These are phyloP conservation scores for Campylomormyrus numenius DNA, from an alignment of 2,113 vertebrate genomes.

Conservation along the genomic window DNA sequence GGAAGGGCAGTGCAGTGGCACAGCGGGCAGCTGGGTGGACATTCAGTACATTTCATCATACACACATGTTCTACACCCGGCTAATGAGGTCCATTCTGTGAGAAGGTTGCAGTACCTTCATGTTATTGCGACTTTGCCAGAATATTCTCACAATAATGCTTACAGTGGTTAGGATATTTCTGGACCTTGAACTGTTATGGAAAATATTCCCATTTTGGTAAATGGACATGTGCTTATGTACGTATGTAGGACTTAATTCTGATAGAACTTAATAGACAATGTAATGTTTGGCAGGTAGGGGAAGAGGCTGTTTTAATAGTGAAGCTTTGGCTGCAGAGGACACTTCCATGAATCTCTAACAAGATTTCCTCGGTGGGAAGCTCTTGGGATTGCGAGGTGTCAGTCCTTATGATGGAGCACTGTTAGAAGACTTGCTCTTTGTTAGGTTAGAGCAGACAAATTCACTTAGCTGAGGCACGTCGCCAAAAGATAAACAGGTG, in stretches of 20 bases:
- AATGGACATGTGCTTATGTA: background rate
- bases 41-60: background rate
- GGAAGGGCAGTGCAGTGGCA: background rate
- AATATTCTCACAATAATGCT: background rate
- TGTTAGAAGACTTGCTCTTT: background rate
- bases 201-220: background rate
- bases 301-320: background rate
- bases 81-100: background rate
- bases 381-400: background rate
- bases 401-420: background rate
- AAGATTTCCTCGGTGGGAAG: background rate
- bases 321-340: background rate
- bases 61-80: background rate
- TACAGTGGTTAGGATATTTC: background rate
- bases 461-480: background rate
- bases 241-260: background rate
- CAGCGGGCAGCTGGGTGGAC: background rate
- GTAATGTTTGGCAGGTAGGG: background rate
- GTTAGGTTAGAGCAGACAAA: background rate
- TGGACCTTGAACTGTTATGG: background rate
- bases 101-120: background rate
- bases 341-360: background rate
- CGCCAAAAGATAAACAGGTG: background rate
- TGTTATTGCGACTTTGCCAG: background rate
- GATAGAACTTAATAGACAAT: background rate